Evolutionary conservation across 2,888 invertebrate species (phyloP).

Genomic region (Drosophila ustulata): DNA sequence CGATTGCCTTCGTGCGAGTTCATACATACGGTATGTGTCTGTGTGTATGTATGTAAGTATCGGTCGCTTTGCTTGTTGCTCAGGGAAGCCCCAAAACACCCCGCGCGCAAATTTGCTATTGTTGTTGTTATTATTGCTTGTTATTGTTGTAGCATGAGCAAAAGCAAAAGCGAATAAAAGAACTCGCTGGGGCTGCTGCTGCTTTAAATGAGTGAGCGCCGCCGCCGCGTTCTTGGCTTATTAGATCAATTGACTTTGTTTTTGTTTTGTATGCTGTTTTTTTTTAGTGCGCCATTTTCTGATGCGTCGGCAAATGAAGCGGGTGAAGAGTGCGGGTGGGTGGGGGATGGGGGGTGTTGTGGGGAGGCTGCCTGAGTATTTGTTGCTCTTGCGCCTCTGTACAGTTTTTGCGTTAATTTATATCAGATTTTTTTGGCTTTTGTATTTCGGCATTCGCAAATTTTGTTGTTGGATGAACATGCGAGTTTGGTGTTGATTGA

Average conservation of each 20-base stretch:
- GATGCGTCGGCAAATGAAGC: constrained; percentile 29
- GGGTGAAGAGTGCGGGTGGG: constrained; percentile 7
- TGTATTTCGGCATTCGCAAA: constrained; percentile 34
- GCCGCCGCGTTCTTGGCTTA: constrained; percentile 65
- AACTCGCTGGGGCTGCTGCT: constrained; percentile 44
- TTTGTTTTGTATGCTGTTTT: constrained; percentile 38
- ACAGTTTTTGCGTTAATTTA: constrained; percentile 49
- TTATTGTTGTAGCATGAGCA: constrained; percentile 19
- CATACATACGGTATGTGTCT: constrained; percentile 17
- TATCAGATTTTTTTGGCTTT: constrained; percentile 37
- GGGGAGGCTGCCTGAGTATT: constrained; percentile 21
- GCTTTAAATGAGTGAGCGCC: constrained; percentile 46
- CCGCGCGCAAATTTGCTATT: constrained; percentile 58
- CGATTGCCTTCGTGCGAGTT: constrained; percentile 22
- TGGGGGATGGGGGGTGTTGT: neutral
- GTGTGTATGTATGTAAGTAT: constrained; percentile 37
- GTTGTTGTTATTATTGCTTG: constrained; percentile 41
- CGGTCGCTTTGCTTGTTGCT: constrained; percentile 47
- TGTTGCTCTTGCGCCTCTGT: constrained; percentile 36
- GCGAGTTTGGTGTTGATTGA: constrained; percentile 51
- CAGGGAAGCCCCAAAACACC: constrained; percentile 70
- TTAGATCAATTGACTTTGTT: constrained; percentile 73
- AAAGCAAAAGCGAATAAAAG: constrained; percentile 52
- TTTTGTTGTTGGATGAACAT: constrained; percentile 38
- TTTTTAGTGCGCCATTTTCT: constrained; percentile 55